Base-by-base conservation (phyloP, 2,888 invertebrate genomes). In the Amphipyra tragopoginis region DNA sequence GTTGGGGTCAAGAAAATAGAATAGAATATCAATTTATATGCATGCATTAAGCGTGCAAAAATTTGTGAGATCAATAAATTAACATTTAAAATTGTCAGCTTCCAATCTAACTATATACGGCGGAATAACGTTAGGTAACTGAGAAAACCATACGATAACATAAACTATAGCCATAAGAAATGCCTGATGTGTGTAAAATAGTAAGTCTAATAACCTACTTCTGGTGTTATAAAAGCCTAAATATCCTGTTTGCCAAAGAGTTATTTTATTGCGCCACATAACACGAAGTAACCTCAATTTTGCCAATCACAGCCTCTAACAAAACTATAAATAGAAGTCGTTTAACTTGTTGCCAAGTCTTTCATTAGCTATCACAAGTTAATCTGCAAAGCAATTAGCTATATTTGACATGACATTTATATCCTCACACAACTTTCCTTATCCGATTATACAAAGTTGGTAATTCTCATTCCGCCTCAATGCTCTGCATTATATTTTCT, bases 351-450 rank as follows among this genome's bases (percentile, higher is more conserved):
- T 33, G 10, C 40, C 53, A 56, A 54, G 21, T 54, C 39, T 62
- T 65, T 61, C 36, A 72, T 68, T 50, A 58, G 15, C 33, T 40
- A 45, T 38, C 13, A 43, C 13, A 59, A 65, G 60, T 40, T 49
- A 65, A 65, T 72, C 47, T 53, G 7, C 13, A 62, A 50, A 64
- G 69, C 51, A 59, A 77, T 65, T 59, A 51, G 33, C n/a, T 33
- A 44, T 58, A 71, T 63, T 68, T 72, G 60, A 65, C 56, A 58
- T 59, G 40, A 36, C 36, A 49, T 49, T 52, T 39, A 61, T 54
- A 53, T 44, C 50, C 38, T 49, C 34, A 44, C 40, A 40, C 34
- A 67, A 65, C 56, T 69, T 62, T 63, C 44, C 26, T 53, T 44
- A 51, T 29, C n/a, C 44, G 47, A 7, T 1, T 11, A 50, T 48